These are phyloP conservation scores for Oeneis ivallda DNA, from an alignment of 2,888 invertebrate species.

Conservation along the genomic window DNA sequence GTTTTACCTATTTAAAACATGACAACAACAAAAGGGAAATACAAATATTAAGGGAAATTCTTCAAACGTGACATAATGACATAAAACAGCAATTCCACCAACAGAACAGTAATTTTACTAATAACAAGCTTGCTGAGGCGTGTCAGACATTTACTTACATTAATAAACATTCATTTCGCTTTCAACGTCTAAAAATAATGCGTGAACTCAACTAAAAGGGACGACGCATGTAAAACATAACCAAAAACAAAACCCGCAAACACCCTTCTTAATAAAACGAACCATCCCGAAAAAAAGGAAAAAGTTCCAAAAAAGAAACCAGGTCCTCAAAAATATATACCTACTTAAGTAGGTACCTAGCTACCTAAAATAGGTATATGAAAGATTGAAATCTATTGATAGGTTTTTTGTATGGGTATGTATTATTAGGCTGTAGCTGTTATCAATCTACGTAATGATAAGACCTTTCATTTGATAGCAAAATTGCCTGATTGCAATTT, in stretches of 20 bases:
- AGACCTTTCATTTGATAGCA: too few species aligned
- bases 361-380: too few species aligned
- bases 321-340: too few species aligned
- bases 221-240: slow-evolving; percentile 55
- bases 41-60: neutral
- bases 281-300: slow-evolving; percentile 32
- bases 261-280: slow-evolving; percentile 36
- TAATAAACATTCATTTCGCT: slow-evolving; percentile 30
- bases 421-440: too few species aligned
- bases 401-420: too few species aligned
- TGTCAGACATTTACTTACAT: slow-evolving; percentile 33
- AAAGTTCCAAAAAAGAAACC: too few species aligned
- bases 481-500: too few species aligned
- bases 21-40: neutral
- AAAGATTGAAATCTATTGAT: too few species aligned
- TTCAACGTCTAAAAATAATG: slow-evolving; percentile 48
- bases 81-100: neutral
- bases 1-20: too few species aligned
- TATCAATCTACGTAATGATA: too few species aligned
- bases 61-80: neutral
- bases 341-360: too few species aligned
- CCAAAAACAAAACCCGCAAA: slow-evolving; percentile 45
- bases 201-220: slow-evolving; percentile 47
- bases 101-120: slow-evolving; percentile 10
- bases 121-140: slow-evolving; percentile 25